Evolutionary conservation across 1,140 invertebrate species (phyloP), one percentile per base, ranked within the genome.

Genomic region (Euborellia annulipes): DNA sequence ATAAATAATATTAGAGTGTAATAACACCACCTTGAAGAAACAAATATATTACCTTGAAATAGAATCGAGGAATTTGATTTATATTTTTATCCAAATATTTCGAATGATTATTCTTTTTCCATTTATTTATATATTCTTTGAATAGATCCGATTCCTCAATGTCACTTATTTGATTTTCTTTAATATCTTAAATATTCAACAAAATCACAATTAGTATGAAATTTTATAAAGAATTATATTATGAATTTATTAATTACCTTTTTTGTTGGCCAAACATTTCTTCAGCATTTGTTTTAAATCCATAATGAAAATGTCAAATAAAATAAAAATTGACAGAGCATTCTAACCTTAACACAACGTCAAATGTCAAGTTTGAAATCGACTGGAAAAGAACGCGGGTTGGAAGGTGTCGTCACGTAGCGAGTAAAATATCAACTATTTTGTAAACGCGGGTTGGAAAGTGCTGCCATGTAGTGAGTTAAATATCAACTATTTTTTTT

Each of bases 11-110:
- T 49, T 37, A 6, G 3, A 20, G 16, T 47, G 3, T 20, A 38
- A 43, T 21, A 11, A 11, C 13, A 18, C 17, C n/a, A 13, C 40
- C 30, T 41, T 32, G 7, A 46, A 22, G 11, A 45, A 43, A 14
- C 37, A 22, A 44, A 27, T 45, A 45, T 8, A 46, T 45, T 50
- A 62, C 59, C 54, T 80, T 81, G 50, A 78, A 78, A 62, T 79
- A 88, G 58, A 90, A 85, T 57, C 78, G 80, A 0, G 83, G 84
- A 55, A 86, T 81, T 48, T 61, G 55, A 61, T 64, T 63, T 36
- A 65, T 65, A 6, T 62, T 65, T 27, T 52, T 41, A 43, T 61
- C 58, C 52, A 57, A 59, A 37, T 63, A 47, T 45, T 61, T 59
- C 6, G 56, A 54, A 52, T 61, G 58, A 36, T 65, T 63, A 27